A percentile compares a stretch with the other conserved stretches of the same genome.
Conservation (phyloP, 2,797 vertebrate species). For the Taeniopygia guttata region DNA sequence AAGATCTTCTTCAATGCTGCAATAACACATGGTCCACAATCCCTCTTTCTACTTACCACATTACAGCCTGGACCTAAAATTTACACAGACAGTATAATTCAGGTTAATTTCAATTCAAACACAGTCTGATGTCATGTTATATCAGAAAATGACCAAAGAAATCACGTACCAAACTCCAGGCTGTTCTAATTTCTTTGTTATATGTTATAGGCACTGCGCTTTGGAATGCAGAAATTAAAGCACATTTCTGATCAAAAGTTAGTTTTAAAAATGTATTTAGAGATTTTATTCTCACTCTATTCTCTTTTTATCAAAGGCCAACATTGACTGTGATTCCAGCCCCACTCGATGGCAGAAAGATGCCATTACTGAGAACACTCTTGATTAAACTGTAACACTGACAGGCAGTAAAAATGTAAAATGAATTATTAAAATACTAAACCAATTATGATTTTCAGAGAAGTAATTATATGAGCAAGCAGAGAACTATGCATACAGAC, state of each 20-base stretch:
- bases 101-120: conserved; percentile 1
- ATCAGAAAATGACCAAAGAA: neutral
- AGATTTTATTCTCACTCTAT: neutral
- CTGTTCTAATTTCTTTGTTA: neutral
- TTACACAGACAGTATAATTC: neutral
- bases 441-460: conserved; percentile 42
- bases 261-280: neutral
- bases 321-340: conserved; percentile 50
- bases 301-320: conserved; percentile 28
- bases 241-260: neutral
- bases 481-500: neutral
- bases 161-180: neutral
- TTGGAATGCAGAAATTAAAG: neutral
- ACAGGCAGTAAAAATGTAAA: conserved; percentile 35
- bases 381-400: conserved; percentile 38
- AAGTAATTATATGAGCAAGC: conserved; percentile 24
- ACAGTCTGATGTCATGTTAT: neutral
- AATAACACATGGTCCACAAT: neutral
- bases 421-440: conserved; percentile 56
- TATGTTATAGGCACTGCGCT: neutral
- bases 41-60: neutral
- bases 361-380: conserved; percentile 29
- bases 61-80: neutral
- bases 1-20: neutral
- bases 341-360: conserved; percentile 46